Evolutionary conservation across 2,888 invertebrate genomes (phyloP).

Genomic region (Tetramorium bicarinatum): DNA sequence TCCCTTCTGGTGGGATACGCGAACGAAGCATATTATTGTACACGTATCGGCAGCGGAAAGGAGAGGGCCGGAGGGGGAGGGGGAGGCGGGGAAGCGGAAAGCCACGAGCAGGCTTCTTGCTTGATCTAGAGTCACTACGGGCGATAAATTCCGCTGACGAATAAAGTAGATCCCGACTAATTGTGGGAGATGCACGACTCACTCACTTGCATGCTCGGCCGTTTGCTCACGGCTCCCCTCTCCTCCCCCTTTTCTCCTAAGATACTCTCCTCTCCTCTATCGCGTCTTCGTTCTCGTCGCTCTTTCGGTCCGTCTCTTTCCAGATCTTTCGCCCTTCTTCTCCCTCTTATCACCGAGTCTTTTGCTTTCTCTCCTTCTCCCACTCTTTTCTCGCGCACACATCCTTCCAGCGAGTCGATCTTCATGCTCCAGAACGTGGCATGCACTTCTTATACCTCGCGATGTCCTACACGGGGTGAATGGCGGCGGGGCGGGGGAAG

Average conservation of each 20-base stretch:
- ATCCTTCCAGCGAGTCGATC: slow-evolving; percentile 62
- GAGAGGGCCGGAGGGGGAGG: slow-evolving; percentile 16
- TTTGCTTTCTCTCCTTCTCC: slow-evolving; percentile 65
- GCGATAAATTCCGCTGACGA: slow-evolving; percentile 85
- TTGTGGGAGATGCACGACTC: slow-evolving; percentile 86
- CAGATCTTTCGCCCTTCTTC: slow-evolving; percentile 23
- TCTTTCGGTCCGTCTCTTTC: slow-evolving; percentile 16
- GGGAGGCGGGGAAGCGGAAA: slow-evolving; percentile 10
- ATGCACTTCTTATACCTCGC: slow-evolving; percentile 68
- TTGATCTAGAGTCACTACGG: slow-evolving; percentile 82
- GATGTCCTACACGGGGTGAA: slow-evolving; percentile 65
- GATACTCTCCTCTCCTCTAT: slow-evolving; percentile 29
- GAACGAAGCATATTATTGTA: slow-evolving; percentile 58
- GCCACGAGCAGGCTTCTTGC: slow-evolving; percentile 60
- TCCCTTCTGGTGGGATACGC: slow-evolving; percentile 51
- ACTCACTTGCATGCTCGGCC: slow-evolving; percentile 78
- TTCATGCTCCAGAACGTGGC: slow-evolving; percentile 72
- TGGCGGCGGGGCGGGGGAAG: slow-evolving; percentile 33
- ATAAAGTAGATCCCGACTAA: slow-evolving; percentile 86
- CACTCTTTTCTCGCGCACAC: slow-evolving; percentile 27
- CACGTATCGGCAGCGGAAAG: slow-evolving; percentile 61
- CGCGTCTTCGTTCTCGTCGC: slow-evolving; percentile 47
- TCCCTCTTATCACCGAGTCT: slow-evolving; percentile 17
- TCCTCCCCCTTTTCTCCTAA: slow-evolving; percentile 24
- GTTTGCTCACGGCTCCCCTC: slow-evolving; percentile 44